These are phyloP conservation scores for Danio aesculapii DNA, from an alignment of 2,797 vertebrate species.

Conservation along the genomic window DNA sequence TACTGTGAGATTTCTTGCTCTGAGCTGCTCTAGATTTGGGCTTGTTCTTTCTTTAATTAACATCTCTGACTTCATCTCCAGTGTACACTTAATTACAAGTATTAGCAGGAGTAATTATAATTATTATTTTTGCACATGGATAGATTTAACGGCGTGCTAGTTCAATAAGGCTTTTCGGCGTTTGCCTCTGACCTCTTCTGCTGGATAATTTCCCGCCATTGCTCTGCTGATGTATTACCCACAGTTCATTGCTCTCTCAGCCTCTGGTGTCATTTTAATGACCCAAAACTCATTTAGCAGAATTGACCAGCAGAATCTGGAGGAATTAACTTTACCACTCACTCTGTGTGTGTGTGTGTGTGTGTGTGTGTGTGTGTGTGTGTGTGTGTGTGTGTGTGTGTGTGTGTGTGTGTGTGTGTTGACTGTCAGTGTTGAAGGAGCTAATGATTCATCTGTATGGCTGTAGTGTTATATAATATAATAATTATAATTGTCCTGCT, in stretches of 20 bases:
- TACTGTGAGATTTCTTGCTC: neutral
- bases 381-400: neutral
- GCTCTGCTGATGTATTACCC: constrained; percentile 35
- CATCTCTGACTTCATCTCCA: constrained; percentile 24
- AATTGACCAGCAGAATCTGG: constrained; percentile 48
- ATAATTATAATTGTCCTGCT: too few relatives aligned
- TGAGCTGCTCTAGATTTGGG: neutral
- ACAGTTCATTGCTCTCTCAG: constrained; percentile 44
- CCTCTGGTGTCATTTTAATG: constrained; percentile 61
- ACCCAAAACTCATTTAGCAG: constrained; percentile 45
- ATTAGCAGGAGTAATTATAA: constrained; percentile 28
- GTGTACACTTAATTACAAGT: constrained; percentile 16
- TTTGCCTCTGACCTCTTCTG: constrained; percentile 19
- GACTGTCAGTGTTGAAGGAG: too few relatives aligned
- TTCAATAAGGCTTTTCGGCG: constrained; percentile 18
- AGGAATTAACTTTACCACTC: constrained; percentile 21
- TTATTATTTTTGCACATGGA: constrained; percentile 20
- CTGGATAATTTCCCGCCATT: constrained; percentile 33
- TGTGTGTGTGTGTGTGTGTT: neutral
- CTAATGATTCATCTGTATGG: too few relatives aligned
- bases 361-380: neutral
- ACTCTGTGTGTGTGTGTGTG: constrained; percentile 23
- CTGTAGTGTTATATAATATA: too few relatives aligned
- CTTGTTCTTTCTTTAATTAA: constrained; percentile 25
- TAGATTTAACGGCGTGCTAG: constrained; percentile 23